Evolutionary conservation across 2,888 invertebrate species (phyloP), one percentile per base, ranked within the genome.

Genomic region (Chironomus riparius): DNA sequence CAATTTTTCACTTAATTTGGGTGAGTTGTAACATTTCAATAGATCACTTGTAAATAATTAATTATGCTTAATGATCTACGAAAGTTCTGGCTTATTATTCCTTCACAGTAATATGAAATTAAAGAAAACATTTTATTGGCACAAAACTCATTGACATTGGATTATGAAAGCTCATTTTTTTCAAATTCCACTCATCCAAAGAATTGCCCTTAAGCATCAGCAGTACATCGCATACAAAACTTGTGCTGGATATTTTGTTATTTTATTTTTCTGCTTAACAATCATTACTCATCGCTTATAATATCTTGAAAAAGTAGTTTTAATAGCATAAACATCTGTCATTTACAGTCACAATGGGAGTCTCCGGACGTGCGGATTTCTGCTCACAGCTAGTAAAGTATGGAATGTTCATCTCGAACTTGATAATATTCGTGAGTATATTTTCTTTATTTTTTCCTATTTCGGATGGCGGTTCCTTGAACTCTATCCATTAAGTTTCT

Each of bases 371-470:
- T 81, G 92, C 94, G 91, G 93, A 94, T 84, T 91, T 93, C 82
- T 95, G 94, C 83, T 94, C 95, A 78, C 90, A 92, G 80, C 93
- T 91, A 81, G 92, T 95, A 87, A 95, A 95, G 84, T 91, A 92
- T 84, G 90, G 92, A 79, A 87, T 96, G 81, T 94, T 95, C 83
- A 87, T 91, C 78, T 88, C 92, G 77, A 96, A 96, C 84, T 88
- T 94, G 77, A 83, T 95, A 22, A 94, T 94, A 81, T 92, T 94
- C 82, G 95, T 95, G 87, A 93, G 94, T 90, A 83, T 76, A 69
- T 24, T 38, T 71, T 22, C 4, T 3, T 2, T 13, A 18, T 56
- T 56, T 18, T 15, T 7, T n/a, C 13, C 12, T 13, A 50, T 50
- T n/a, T 15, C 18, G n/a, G 56, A 5, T 18, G 56, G 76, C 56